phyloP scores from a whole-genome alignment of 1,140 invertebrate genomes.

The Drosophila nigrodunni region DNA sequence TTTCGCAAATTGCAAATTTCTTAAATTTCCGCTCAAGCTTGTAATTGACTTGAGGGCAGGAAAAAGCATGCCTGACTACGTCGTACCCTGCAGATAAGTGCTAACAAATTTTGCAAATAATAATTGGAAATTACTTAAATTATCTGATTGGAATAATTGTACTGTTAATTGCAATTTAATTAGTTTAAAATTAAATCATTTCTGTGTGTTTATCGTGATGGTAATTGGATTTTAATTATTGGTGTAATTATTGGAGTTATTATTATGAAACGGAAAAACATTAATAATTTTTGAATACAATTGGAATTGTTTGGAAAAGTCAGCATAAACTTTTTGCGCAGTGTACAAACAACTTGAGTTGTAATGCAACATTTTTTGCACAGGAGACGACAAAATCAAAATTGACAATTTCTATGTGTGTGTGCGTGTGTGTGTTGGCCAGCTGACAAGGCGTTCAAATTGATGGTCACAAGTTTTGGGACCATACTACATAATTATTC shows the following conservation, averaged over 20 bases:
- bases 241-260: not conserved
- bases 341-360: constrained; percentile 1
- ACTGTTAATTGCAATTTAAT: constrained; percentile 14
- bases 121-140: not conserved
- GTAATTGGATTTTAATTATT: constrained; percentile 9
- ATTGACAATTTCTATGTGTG: constrained; percentile 62
- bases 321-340: not conserved
- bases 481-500: constrained; percentile 63
- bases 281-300: too few species aligned
- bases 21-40: constrained; percentile 83
- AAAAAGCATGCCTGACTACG: not conserved
- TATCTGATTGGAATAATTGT: not conserved
- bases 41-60: constrained; percentile 72
- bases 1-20: constrained; percentile 71
- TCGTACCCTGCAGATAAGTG: constrained; percentile 22
- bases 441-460: constrained; percentile 52
- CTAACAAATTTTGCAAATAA: not conserved
- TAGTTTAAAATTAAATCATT: constrained; percentile 3
- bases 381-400: constrained; percentile 54
- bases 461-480: constrained; percentile 72
- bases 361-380: constrained; percentile 20
- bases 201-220: not conserved
- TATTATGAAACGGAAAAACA: not conserved
- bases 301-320: too few species aligned
- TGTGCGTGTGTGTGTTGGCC: constrained; percentile 18